Base-by-base conservation (phyloP, 1,140 invertebrate species). In the Euwallacea similis region DNA sequence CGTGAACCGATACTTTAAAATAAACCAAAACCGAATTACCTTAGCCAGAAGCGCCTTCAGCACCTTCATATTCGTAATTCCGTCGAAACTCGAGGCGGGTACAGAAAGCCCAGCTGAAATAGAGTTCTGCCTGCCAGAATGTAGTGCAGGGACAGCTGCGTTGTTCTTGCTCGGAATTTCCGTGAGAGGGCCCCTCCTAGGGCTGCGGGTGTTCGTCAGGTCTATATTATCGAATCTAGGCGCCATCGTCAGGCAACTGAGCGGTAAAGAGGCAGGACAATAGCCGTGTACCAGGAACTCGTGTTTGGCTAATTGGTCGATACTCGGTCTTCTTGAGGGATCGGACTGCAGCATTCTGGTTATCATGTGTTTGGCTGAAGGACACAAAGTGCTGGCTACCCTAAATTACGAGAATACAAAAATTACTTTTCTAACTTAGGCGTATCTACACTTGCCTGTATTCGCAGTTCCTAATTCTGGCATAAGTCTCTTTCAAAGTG, bases 391-490 rank as follows among this genome's bases (percentile, higher is more conserved):
- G 11, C 85, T 81, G 1, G 95, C 94, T 55, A 97, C 88, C 75
- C 89, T 86, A 66, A 44, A 64, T 11, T 63, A 6, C 44, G 8
- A 63, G 7, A n/a, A 50, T 44, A 63, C 4, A 63, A 66, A 55
- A 54, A 21, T 56, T 56, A 9, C 9, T 3, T 46, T 15, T 4
- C 9, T 47, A 64, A 50, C 43, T 13, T 47, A 33, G 42, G 3
- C 8, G 42, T 41, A 11, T 61, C 33, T 47, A 66, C 42, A 73
- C 76, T 76, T 80, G 87, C 86, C 82, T 89, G 76, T 98, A 99
- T 80, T 97, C 91, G 81, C 97, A 98, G 79, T 90, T 90, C 76
- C 94, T 96, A 72, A 99, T 99, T 74, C 91, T 89, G 42, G 88
- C 87, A 81, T 98, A 99, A 0, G 96, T 98, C 79, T 98, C 96